Conservation (phyloP, 2,797 vertebrate genomes). For the Eulemur mongoz region DNA sequence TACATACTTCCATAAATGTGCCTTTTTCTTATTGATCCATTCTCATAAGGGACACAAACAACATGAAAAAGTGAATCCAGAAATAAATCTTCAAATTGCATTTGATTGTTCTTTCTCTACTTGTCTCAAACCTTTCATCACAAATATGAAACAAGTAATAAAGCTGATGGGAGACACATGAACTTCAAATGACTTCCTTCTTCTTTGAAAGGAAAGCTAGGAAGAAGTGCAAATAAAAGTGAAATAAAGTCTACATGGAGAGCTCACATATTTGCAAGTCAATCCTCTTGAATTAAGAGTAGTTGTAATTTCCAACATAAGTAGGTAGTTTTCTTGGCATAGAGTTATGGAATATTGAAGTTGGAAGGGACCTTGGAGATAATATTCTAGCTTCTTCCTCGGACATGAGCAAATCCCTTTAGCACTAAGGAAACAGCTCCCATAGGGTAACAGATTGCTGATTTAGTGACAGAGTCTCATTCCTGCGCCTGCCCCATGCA, state of each 20-base stretch:
- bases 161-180: not conserved
- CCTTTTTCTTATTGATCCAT: not conserved
- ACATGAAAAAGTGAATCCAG: not conserved
- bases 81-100: not conserved
- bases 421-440: not conserved
- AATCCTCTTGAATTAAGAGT: not conserved
- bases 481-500: not conserved
- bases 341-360: not conserved
- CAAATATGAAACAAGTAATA: conserved; percentile 23
- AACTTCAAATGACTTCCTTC: not conserved
- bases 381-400: not conserved
- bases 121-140: not conserved
- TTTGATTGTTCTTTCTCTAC: not conserved
- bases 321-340: not conserved
- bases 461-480: not conserved
- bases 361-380: not conserved
- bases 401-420: not conserved
- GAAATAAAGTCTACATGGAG: not conserved
- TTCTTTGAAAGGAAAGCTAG: not conserved
- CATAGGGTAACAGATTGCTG: not conserved
- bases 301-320: not conserved
- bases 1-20: not conserved
- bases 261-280: not conserved
- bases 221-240: not conserved
- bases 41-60: not conserved